phyloP scores from a whole-genome alignment of 1,140 invertebrate species.

The Contarinia nasturtii region DNA sequence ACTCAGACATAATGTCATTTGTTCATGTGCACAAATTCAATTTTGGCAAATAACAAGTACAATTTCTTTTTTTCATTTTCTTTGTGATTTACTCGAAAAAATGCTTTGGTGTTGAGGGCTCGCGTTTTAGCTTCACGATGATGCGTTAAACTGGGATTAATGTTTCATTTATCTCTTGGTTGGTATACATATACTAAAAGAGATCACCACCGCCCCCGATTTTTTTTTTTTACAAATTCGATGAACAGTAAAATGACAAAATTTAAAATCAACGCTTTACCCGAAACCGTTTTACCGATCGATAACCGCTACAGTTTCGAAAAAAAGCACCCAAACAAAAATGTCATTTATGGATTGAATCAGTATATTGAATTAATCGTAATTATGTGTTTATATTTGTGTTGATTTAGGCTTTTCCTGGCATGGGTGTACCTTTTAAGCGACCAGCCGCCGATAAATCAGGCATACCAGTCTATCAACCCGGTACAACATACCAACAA shows the following conservation, averaged over 20 bases:
- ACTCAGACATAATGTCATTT: too few relatives aligned
- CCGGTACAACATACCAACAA: constrained; percentile 81
- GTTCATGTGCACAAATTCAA: constrained; percentile 5
- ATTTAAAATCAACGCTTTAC: too few relatives aligned
- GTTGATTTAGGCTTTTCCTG: constrained; percentile 64
- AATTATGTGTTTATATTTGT: neutral
- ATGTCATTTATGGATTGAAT: too few relatives aligned
- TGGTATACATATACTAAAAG: too few relatives aligned
- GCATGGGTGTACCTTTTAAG: constrained; percentile 78
- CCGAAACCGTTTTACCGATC: too few relatives aligned
- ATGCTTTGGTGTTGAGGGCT: neutral
- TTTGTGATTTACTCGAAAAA: neutral
- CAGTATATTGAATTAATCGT: neutral
- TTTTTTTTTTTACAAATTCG: too few relatives aligned
- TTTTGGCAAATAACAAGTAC: neutral
- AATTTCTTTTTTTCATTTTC: neutral
- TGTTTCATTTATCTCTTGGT: too few relatives aligned
- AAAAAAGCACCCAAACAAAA: too few relatives aligned
- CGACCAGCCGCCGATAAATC: constrained; percentile 87
- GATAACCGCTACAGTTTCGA: too few relatives aligned
- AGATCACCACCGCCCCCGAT: too few relatives aligned
- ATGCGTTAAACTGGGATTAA: neutral
- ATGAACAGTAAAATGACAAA: too few relatives aligned
- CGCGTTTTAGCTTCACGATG: neutral
- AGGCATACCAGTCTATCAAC: constrained; percentile 88